phyloP scores from a whole-genome alignment of 2,888 invertebrate genomes.

The Tinea semifulvella region DNA sequence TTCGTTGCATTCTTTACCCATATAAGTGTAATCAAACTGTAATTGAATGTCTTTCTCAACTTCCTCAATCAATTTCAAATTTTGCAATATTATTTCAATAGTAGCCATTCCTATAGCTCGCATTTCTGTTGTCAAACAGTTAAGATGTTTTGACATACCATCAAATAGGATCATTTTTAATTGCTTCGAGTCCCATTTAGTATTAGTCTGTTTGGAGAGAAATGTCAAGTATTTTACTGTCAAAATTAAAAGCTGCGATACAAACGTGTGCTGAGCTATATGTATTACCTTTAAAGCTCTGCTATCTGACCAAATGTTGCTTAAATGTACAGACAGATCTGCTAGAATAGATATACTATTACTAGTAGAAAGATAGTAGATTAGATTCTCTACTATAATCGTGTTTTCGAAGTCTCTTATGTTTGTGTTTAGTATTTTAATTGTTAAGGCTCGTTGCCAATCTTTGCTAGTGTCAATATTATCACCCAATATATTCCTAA shows the following conservation, averaged over 20 bases:
- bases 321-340: constrained; percentile 61
- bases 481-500: constrained; percentile 59
- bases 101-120: constrained; percentile 79
- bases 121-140: constrained; percentile 67
- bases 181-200: constrained; percentile 33
- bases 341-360: constrained; percentile 33
- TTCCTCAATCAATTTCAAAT: constrained; percentile 35
- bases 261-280: constrained; percentile 74
- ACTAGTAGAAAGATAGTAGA: constrained; percentile 65
- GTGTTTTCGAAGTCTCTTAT: constrained; percentile 67
- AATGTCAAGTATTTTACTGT: constrained; percentile 57
- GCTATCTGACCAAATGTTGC: constrained; percentile 75
- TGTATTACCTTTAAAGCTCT: constrained; percentile 69
- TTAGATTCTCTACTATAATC: constrained; percentile 65
- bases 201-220: constrained; percentile 32
- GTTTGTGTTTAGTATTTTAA: constrained; percentile 41
- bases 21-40: constrained; percentile 71
- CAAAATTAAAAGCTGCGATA: constrained; percentile 72
- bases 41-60: constrained; percentile 50
- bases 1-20: constrained; percentile 53
- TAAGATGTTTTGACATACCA: constrained; percentile 76
- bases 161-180: constrained; percentile 65
- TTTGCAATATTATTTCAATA: constrained; percentile 70
- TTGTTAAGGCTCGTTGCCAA: constrained; percentile 72
- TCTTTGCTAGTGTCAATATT: constrained; percentile 55